These are phyloP conservation scores for Neomonachus schauinslandi DNA, from an alignment of 2,113 vertebrate species.

Conservation along the genomic window DNA sequence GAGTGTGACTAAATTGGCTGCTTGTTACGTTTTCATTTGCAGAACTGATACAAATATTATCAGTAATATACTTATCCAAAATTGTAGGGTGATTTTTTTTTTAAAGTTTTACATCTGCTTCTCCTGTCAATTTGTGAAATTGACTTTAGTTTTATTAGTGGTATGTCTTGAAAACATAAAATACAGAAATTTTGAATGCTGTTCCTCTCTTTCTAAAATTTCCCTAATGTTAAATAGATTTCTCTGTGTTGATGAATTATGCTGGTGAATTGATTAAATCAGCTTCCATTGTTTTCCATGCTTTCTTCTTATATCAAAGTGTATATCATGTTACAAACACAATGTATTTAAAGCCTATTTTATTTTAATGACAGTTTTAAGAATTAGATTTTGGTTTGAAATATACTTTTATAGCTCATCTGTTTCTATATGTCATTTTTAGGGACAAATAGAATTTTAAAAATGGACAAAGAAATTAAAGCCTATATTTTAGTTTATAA, in stretches of 20 bases:
- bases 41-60: slow-evolving; percentile 30
- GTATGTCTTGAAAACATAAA: slow-evolving; percentile 64
- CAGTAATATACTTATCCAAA: neutral
- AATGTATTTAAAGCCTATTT: neutral
- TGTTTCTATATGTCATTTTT: neutral
- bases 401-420: slow-evolving; percentile 32
- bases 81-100: neutral
- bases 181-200: slow-evolving; percentile 48
- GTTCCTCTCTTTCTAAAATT: slow-evolving; percentile 23
- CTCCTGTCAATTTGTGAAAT: slow-evolving; percentile 77
- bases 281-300: neutral
- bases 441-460: neutral
- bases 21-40: slow-evolving; percentile 26
- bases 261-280: slow-evolving; percentile 81
- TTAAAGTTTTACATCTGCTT: neutral
- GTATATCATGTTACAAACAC: neutral
- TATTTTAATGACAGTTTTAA: slow-evolving; percentile 48
- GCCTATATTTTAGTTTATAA: slow-evolving; percentile 20
- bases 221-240: slow-evolving; percentile 6
- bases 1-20: slow-evolving; percentile 19
- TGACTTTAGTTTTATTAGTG: slow-evolving; percentile 70
- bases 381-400: slow-evolving; percentile 59
- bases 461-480: slow-evolving; percentile 37
- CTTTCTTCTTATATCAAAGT: slow-evolving; percentile 8
- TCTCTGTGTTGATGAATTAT: neutral